Conservation (phyloP, 2,888 invertebrate species). For the Andrena camellia region DNA sequence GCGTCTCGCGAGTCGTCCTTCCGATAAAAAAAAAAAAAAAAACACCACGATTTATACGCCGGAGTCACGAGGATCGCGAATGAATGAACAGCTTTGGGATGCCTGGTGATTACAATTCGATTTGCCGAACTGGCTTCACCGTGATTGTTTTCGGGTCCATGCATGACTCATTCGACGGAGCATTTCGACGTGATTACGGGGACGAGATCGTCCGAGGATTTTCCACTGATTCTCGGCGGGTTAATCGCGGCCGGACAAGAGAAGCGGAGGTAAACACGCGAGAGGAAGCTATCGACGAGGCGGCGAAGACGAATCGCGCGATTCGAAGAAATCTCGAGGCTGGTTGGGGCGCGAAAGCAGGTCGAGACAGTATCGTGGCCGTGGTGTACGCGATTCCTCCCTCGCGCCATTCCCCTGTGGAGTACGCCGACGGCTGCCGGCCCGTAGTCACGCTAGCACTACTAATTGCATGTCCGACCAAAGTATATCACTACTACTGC, state of each 20-base stretch:
- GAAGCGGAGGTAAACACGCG: not conserved
- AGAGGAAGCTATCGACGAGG: not conserved
- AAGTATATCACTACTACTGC: constrained; percentile 80
- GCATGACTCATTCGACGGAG: no score
- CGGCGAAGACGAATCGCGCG: constrained; percentile 46
- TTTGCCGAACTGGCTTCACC: no score
- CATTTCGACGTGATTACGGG: no score
- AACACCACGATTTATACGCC: constrained; percentile 25
- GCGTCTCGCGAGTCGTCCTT: constrained; percentile 41
- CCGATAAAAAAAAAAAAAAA: constrained; percentile 39
- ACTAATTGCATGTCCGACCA: constrained; percentile 82
- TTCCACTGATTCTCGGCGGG: no score
- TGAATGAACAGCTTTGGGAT: not conserved
- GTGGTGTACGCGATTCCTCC: constrained; percentile 36
- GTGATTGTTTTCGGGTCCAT: no score
- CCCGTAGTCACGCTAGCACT: constrained; percentile 79
- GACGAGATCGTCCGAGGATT: no score
- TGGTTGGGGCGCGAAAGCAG: constrained; percentile 48
- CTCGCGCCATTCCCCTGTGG: constrained; percentile 43
- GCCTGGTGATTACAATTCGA: no score
- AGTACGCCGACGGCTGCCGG: constrained; percentile 62
- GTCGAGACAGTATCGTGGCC: constrained; percentile 67
- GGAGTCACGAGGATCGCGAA: not conserved
- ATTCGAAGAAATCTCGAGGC: constrained; percentile 50
- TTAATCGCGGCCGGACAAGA: no score